A percentile compares a stretch with the other conserved stretches of the same genome.
phyloP scores from a whole-genome alignment of 1,140 invertebrate species.

The Akabosia matsudoensis region DNA sequence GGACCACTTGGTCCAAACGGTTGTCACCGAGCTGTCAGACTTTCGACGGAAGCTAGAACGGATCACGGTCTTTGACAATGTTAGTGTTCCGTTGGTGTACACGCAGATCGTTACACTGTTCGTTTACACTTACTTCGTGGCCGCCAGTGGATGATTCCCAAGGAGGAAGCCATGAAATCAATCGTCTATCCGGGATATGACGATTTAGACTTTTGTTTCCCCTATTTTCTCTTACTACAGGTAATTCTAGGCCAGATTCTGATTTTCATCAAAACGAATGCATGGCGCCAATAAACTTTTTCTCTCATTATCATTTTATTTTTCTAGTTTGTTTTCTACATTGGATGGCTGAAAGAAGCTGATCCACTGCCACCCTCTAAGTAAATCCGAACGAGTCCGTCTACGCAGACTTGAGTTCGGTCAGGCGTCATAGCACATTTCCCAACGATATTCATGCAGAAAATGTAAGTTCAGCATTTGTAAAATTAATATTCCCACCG shows the following conservation, averaged over 20 bases:
- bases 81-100: conserved; percentile 94
- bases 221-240: conserved; percentile 85
- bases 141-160: conserved; percentile 73
- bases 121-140: conserved; percentile 86
- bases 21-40: conserved; percentile 76
- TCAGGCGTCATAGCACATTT: conserved; percentile 55
- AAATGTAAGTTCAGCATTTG: conserved; percentile 68
- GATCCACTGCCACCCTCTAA: conserved; percentile 78
- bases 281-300: no score
- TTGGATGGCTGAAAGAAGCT: conserved; percentile 95
- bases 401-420: conserved; percentile 65
- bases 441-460: conserved; percentile 75
- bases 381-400: conserved; percentile 75
- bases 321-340: conserved; percentile 89
- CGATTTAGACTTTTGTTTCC: conserved; percentile 86
- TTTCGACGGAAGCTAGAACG: conserved; percentile 73
- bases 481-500: no score
- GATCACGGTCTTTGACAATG: conserved; percentile 88
- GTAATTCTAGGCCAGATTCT: no score
- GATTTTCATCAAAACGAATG: no score
- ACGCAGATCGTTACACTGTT: conserved; percentile 94
- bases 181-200: conserved; percentile 54
- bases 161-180: conserved; percentile 43
- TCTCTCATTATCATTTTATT: no score
- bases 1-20: conserved; percentile 81